phyloP scores from a whole-genome alignment of 2,113 vertebrate species.

The Bagarius yarrelli region DNA sequence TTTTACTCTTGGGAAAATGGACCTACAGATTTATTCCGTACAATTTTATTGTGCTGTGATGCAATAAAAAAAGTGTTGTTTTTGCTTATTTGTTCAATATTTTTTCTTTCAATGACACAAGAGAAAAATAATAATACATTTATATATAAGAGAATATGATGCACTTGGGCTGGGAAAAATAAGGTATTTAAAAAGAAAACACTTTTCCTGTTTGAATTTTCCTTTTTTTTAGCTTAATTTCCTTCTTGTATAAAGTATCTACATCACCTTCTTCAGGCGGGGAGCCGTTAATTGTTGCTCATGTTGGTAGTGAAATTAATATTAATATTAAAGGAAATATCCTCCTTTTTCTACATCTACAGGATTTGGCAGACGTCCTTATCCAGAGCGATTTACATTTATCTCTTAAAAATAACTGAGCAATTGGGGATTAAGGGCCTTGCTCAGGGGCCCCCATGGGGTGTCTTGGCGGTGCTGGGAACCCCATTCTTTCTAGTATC shows the following conservation, averaged over 20 bases:
- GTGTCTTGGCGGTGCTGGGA: too few species aligned
- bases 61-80: conserved; percentile 19
- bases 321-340: too few species aligned
- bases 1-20: conserved; percentile 27
- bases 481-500: too few species aligned
- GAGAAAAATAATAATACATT: conserved; percentile 29
- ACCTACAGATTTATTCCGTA: conserved; percentile 26
- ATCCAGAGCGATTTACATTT: too few species aligned
- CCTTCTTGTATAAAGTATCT: not conserved
- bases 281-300: too few species aligned
- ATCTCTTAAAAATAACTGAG: too few species aligned
- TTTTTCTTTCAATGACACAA: conserved; percentile 4
- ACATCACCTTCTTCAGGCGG: too few species aligned
- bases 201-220: not conserved
- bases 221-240: not conserved
- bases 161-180: not conserved
- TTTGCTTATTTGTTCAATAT: conserved; percentile 25
- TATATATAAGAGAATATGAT: not conserved
- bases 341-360: too few species aligned
- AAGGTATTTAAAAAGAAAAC: not conserved
- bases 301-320: too few species aligned
- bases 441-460: too few species aligned
- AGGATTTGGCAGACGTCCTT: too few species aligned
- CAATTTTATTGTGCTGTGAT: conserved; percentile 26
- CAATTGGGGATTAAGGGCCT: too few species aligned